Conservation (phyloP, 2,797 vertebrate species). For the Meda fulgida region DNA sequence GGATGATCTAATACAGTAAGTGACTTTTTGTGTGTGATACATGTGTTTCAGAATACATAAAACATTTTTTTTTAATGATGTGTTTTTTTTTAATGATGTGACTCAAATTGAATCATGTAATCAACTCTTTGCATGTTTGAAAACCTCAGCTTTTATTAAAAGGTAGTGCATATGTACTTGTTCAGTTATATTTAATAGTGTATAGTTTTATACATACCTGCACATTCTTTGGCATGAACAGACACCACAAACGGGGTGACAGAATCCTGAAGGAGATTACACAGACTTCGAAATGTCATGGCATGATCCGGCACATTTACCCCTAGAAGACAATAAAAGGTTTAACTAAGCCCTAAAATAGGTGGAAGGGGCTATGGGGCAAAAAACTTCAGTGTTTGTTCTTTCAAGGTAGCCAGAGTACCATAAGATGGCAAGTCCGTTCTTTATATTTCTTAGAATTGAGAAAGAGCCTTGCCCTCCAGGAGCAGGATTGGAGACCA, state of each 20-base stretch:
- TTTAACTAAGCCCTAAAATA: constrained; percentile 3
- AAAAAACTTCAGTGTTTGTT: neutral
- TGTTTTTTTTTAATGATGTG: no score
- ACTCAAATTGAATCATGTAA: neutral
- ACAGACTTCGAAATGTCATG: constrained; percentile 88
- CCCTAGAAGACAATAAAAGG: constrained; percentile 73
- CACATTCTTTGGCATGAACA: constrained; percentile 91
- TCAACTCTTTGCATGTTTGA: neutral
- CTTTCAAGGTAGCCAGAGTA: no score
- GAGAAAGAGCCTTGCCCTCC: no score
- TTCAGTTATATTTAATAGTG: no score
- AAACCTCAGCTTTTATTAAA: neutral
- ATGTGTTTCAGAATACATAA: neutral
- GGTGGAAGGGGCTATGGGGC: neutral
- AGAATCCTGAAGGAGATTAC: constrained; percentile 83
- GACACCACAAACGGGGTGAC: constrained; percentile 88
- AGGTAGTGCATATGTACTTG: neutral
- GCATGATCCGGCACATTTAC: constrained; percentile 97
- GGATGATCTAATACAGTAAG: neutral
- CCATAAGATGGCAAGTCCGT: no score
- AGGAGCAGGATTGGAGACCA: no score
- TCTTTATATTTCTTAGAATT: no score
- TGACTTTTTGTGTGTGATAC: neutral
- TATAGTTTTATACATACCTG: constrained; percentile 74
- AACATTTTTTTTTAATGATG: no score